Conservation (phyloP, 2,113 vertebrate genomes). For the Catharus bicknelli region DNA sequence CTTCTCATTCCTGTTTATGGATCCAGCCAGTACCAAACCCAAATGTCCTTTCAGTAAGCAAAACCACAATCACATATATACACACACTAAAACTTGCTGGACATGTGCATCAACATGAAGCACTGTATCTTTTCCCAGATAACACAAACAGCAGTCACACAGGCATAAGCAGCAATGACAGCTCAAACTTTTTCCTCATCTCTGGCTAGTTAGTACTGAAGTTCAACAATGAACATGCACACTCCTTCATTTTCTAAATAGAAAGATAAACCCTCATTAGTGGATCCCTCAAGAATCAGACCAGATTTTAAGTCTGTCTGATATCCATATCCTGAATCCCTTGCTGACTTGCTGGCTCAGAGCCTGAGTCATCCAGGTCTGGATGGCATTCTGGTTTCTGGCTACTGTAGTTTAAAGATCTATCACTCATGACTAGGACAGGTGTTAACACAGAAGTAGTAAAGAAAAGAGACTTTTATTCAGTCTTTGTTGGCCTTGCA, state of each 20-base stretch:
- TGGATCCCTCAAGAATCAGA: neutral
- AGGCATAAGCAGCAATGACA: neutral
- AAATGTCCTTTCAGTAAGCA: neutral
- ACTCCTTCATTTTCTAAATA: neutral
- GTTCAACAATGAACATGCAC: neutral
- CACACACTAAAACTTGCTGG: neutral
- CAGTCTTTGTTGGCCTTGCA: neutral
- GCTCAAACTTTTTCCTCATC: neutral
- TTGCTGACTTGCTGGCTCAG: neutral
- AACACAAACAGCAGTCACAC: fast-evolving
- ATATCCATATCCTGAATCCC: neutral
- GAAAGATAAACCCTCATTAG: neutral
- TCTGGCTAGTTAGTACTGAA: neutral
- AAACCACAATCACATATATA: neutral
- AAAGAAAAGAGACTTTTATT: neutral
- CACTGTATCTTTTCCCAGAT: neutral
- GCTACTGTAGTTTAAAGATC: neutral
- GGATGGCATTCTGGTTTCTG: neutral
- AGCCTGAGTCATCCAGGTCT: neutral
- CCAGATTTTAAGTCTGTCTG: neutral
- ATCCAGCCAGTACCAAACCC: neutral
- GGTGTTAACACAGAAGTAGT: neutral
- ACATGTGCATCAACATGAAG: neutral
- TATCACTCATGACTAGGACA: neutral
- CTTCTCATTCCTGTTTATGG: neutral